These are phyloP conservation scores for Planiliza haematocheilus DNA, from an alignment of 2,113 vertebrate genomes.

Conservation along the genomic window DNA sequence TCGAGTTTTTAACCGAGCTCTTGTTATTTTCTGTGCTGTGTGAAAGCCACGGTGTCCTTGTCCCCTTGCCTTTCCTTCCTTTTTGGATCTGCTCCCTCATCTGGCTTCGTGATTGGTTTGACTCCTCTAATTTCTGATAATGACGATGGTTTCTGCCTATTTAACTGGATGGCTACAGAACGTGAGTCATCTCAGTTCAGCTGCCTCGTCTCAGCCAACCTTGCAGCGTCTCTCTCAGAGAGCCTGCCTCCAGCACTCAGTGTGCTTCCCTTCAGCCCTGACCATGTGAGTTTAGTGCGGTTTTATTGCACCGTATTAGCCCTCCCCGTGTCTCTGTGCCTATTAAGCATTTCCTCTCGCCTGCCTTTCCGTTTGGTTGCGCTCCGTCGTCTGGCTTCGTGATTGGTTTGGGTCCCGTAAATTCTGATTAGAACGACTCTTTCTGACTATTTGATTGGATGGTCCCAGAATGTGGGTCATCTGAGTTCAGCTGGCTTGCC, in stretches of 20 bases:
- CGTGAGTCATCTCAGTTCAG: conserved; percentile 81
- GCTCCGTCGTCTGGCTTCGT: conserved; percentile 36
- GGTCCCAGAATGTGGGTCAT: conserved; percentile 82
- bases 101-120: conserved; percentile 32
- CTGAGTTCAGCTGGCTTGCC: conserved; percentile 83
- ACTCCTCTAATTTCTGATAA: conserved; percentile 44
- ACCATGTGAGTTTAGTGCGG: conserved; percentile 54
- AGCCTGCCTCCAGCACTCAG: conserved; percentile 76
- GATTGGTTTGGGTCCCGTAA: conserved; percentile 58
- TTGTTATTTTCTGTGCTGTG: not conserved
- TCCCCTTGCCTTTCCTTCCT: conserved; percentile 30
- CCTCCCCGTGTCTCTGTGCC: conserved; percentile 51
- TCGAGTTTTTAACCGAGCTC: not conserved
- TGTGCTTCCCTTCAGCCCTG: conserved; percentile 62
- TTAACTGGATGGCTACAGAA: conserved; percentile 69
- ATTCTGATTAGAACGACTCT: conserved; percentile 67
- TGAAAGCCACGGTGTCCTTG: conserved; percentile 1
- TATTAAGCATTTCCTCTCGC: conserved; percentile 52
- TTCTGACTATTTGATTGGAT: conserved; percentile 70
- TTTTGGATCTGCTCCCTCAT: conserved; percentile 1
- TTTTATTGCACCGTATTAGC: conserved; percentile 45
- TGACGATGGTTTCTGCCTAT: conserved; percentile 52
- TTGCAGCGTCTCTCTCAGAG: conserved; percentile 72
- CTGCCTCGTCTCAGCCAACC: conserved; percentile 73
- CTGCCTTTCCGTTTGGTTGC: conserved; percentile 55